Evolutionary conservation across 2,888 invertebrate species (phyloP), one percentile per base, ranked within the genome.

Genomic region (Fragum fragum): DNA sequence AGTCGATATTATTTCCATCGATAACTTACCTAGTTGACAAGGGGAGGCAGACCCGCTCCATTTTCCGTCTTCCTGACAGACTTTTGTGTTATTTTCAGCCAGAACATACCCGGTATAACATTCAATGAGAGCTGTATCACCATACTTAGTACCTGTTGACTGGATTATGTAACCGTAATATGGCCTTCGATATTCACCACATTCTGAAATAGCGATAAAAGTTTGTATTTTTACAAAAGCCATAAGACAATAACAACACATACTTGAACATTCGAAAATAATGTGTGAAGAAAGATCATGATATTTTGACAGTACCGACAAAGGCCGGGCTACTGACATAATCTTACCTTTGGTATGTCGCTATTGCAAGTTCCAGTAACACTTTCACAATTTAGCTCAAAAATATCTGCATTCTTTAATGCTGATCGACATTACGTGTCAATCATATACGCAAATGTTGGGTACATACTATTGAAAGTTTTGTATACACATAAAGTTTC

Each of bases 191-290:
- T 55, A 32, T 14, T 29, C n/a, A 23, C 72, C 72, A 39, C 72
- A 72, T n/a, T 72, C 72, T 72, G 72, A 36, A 72, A 57, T 23
- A 11, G n/a, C n/a, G n/a, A n/a, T n/a, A n/a, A n/a, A n/a, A n/a
- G n/a, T n/a, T n/a, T n/a, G n/a, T n/a, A n/a, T n/a, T n/a, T n/a
- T n/a, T n/a, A n/a, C n/a, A n/a, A n/a, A 70, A 53, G 21, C 18
- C 18, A 16, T 53, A 16, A 53, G 11, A 53, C 5, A 53, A 6
- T n/a, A 6, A 21, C 53, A 53, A n/a, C n/a, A n/a, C n/a, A n/a
- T n/a, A n/a, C n/a, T n/a, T n/a, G n/a, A n/a, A n/a, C n/a, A n/a
- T n/a, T n/a, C n/a, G n/a, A n/a, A n/a, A n/a, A n/a, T n/a, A n/a
- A n/a, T n/a, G n/a, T n/a, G n/a, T n/a, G n/a, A n/a, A n/a, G n/a